Percentiles rank a stretch among this genome's conserved stretches.
These are phyloP conservation scores for Anorthoa munda DNA, from an alignment of 2,888 invertebrate genomes.

Conservation along the genomic window DNA sequence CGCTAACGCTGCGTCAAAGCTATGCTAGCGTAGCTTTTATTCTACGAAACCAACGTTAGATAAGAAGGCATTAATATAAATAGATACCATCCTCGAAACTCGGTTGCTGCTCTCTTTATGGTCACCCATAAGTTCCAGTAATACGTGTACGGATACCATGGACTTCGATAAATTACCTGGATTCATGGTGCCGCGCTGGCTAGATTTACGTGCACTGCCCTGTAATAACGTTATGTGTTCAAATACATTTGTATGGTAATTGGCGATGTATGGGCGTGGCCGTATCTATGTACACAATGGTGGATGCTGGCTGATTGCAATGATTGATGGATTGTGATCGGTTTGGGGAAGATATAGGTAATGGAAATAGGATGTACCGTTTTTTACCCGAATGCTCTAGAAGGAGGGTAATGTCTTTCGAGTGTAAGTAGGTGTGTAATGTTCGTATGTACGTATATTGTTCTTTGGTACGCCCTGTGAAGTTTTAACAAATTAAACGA, in stretches of 20 bases:
- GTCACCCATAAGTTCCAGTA: conserved; percentile 30
- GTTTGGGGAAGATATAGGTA: too few relatives aligned
- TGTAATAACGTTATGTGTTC: conserved; percentile 39
- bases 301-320: background rate
- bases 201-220: conserved; percentile 53
- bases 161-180: conserved; percentile 60
- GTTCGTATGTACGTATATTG: too few relatives aligned
- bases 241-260: conserved; percentile 56
- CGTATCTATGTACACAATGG: background rate
- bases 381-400: too few relatives aligned
- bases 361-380: too few relatives aligned
- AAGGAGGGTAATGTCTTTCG: too few relatives aligned
- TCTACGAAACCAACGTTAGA: too few relatives aligned
- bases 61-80: background rate
- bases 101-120: background rate
- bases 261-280: conserved; percentile 6
- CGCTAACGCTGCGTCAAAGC: too few relatives aligned
- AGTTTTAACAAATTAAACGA: too few relatives aligned
- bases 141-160: conserved; percentile 47
- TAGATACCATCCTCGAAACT: background rate
- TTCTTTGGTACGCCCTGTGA: too few relatives aligned
- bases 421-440: too few relatives aligned
- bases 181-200: conserved; percentile 45
- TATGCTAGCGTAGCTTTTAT: too few relatives aligned
- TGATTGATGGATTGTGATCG: background rate